Evolutionary conservation across 1,140 invertebrate genomes (phyloP), one percentile per base, ranked within the genome.

Genomic region (Pseudomyrmex dendroicus): DNA sequence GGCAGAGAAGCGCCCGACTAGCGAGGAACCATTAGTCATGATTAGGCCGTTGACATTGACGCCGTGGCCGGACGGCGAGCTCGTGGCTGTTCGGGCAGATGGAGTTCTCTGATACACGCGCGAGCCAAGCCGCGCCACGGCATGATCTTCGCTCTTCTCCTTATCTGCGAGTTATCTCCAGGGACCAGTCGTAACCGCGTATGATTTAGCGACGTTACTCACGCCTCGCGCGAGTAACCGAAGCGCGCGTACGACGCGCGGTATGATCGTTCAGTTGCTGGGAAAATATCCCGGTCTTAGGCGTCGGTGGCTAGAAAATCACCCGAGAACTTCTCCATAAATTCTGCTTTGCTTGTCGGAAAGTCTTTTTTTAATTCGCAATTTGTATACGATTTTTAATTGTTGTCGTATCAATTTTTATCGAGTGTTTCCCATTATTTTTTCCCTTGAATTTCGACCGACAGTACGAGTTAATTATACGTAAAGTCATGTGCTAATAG

Each of bases 21-120:
- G 84, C 57, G 68, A 80, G 72, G 86, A 87, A 89, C 87, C 90
- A 91, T 91, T 90, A 91, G 90, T 91, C 90, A 91, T 91, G 90
- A 91, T 91, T 91, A 91, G 90, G 84, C 86, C 86, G 87, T 90
- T 85, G 89, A 90, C 89, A 90, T 91, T 91, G 90, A 91, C 89
- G 85, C 89, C 86, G 68, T 48, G 62, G 82, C 82, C 63, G 87
- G 88, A 89, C 85, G 62, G 85, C 88, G 57, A 76, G 84, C 86
- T 83, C 82, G 88, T 85, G 78, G 64, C 85, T 83, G 4, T 35
- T 10, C 82, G 22, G 61, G 80, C 84, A 89, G 89, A 91, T 91
- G 85, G 82, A 90, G 87, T 89, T 83, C 89, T 91, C 90, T 87
- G 90, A 91, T 91, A 90, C 84, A 84, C 83, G 74, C 74, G 73